Conservation (phyloP, 2,797 vertebrate species). For the Lophura swinhoii region DNA sequence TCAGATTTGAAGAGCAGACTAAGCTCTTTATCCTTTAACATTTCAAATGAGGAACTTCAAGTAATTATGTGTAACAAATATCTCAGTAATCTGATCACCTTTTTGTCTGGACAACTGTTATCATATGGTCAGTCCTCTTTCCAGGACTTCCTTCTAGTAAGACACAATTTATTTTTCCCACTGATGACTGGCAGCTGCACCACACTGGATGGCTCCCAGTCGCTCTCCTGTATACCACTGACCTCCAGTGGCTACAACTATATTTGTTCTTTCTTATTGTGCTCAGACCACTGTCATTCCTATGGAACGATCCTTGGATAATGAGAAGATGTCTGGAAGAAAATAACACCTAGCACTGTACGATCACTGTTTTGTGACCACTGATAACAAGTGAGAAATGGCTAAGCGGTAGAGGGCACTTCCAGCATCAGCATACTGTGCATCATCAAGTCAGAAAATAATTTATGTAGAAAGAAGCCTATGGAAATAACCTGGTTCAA, state of each 20-base stretch:
- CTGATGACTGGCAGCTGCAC: neutral
- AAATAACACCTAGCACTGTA: neutral
- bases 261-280: neutral
- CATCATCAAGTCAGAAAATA: neutral
- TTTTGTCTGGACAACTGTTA: neutral
- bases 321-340: neutral
- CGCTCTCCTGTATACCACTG: conserved; percentile 57
- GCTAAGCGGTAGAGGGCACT: neutral
- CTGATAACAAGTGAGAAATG: neutral
- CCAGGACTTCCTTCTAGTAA: neutral
- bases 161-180: neutral
- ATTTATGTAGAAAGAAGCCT: neutral
- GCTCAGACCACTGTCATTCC: neutral
- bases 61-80: neutral
- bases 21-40: conserved; percentile 54
- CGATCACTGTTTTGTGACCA: neutral
- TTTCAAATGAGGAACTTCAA: conserved; percentile 42
- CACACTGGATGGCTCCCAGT: neutral
- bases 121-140: neutral
- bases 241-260: conserved; percentile 54
- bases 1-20: conserved; percentile 13
- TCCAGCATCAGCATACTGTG: neutral
- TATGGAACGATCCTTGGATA: neutral
- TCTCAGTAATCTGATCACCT: neutral
- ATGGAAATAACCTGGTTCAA: neutral